Conservation (phyloP, 2,888 invertebrate species). For the Ophion ellenae region DNA sequence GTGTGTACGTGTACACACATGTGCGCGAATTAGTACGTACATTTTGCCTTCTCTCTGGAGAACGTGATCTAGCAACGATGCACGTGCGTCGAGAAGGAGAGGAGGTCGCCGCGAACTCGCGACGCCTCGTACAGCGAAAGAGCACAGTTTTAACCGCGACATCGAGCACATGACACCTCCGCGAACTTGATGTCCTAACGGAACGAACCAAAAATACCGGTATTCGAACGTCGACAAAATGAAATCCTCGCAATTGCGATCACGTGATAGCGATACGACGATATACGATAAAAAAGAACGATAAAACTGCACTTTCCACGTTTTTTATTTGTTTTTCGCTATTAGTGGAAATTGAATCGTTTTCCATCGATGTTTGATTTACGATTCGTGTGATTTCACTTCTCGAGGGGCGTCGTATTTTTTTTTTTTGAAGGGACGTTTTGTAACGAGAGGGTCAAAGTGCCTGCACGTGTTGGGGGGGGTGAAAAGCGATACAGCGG, state of each 20-base stretch:
- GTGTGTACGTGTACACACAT: not conserved
- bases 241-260: no score
- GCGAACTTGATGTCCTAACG: slow-evolving; percentile 13
- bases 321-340: not conserved
- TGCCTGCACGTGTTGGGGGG: not conserved
- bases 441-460: slow-evolving; percentile 1
- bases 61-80: slow-evolving; percentile 53
- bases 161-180: slow-evolving; percentile 52
- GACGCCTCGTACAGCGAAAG: slow-evolving; percentile 48
- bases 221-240: no score
- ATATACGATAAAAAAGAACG: no score
- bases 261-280: no score
- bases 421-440: not conserved
- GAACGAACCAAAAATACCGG: not conserved
- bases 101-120: slow-evolving; percentile 41
- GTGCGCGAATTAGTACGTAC: slow-evolving; percentile 17
- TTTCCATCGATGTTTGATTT: not conserved
- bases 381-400: not conserved
- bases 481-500: not conserved
- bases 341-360: not conserved
- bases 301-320: not conserved
- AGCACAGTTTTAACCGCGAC: slow-evolving; percentile 63
- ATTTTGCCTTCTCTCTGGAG: slow-evolving; percentile 58
- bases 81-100: slow-evolving; percentile 57
- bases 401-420: not conserved